A percentile compares a stretch with the other conserved stretches of the same genome.
Conservation (phyloP, 2,113 vertebrate genomes). For the Seriola dumerili region DNA sequence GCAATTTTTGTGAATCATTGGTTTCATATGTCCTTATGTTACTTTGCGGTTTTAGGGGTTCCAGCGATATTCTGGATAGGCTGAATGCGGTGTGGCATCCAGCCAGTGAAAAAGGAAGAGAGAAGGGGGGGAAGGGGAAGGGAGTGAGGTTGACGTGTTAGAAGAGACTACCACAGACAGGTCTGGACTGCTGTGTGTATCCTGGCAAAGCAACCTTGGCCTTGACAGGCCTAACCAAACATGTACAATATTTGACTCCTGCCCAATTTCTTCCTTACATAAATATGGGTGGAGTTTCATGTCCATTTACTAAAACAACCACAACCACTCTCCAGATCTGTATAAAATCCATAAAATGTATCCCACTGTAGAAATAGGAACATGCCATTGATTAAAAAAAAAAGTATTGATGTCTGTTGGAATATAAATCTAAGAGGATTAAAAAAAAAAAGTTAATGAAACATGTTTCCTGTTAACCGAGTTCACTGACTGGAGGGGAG, state of each 20-base stretch:
- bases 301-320: conserved; percentile 46
- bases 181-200: conserved; percentile 59
- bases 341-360: conserved; percentile 29
- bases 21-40: conserved; percentile 48
- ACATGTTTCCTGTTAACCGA: conserved; percentile 62
- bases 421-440: conserved; percentile 30
- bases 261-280: conserved; percentile 39
- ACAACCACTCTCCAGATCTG: conserved; percentile 26
- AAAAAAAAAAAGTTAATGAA: conserved; percentile 40
- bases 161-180: conserved; percentile 33
- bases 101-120: conserved; percentile 53
- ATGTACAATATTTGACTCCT: conserved; percentile 54
- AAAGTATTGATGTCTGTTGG: neutral
- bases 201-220: conserved; percentile 59
- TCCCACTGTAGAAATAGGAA: conserved; percentile 8
- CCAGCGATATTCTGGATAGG: conserved; percentile 53
- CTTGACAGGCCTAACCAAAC: conserved; percentile 59
- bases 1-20: conserved; percentile 65
- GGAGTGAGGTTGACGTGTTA: conserved; percentile 23
- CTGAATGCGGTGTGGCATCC: conserved; percentile 60
- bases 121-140: conserved; percentile 25
- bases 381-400: conserved; percentile 24
- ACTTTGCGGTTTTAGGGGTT: conserved; percentile 64
- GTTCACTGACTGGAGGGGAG: conserved; percentile 73
- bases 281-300: conserved; percentile 44